Base-by-base conservation (phyloP, 2,888 invertebrate species). In the Mythimna pallens region DNA sequence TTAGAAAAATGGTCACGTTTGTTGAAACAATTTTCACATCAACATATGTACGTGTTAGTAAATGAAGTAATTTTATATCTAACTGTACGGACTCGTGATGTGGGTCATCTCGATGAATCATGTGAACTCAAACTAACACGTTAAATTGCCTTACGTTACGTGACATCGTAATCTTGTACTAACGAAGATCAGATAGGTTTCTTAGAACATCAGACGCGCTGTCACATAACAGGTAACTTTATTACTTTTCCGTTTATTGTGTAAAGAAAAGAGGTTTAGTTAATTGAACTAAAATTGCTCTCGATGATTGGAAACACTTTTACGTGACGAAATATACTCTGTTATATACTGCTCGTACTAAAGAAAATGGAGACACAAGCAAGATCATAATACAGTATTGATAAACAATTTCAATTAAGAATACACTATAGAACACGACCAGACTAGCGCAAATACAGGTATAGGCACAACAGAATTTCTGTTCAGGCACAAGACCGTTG, bases 31-130 rank as follows among this genome's bases (percentile, higher is more conserved):
- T 83, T 83, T 80, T 73, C 73, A 69, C 63, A 70, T 70, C 67
- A 65, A 76, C 62, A 71, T 76, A 25, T 25, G 25, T 25, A 72
- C 65, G 59, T 77, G 83, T 67, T 65, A 71, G 63, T 74, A 68
- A 66, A 80, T 73, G 17, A 73, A 80, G 73, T 81, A 43, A 73
- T 76, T 87, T 86, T 80, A 70, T 66, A 68, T 87, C 80, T 88
- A 91, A 90, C 92, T 87, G 91, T 91, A 89, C 76, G 84, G 84
- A 87, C 84, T 87, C 89, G 88, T 92, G 92, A 93, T 92, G 89
- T 94, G 87, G 94, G 94, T 91, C 92, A 90, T 76, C 78, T 86
- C 88, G 89, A 92, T 94, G 93, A 94, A 91, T 94, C 93, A 92
- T 87, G 87, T 90, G 90, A 90, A 89, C 89, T 88, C 81, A 81